Evolutionary conservation across 2,797 vertebrate species (phyloP).

Genomic region (Lagocephalus sceleratus): DNA sequence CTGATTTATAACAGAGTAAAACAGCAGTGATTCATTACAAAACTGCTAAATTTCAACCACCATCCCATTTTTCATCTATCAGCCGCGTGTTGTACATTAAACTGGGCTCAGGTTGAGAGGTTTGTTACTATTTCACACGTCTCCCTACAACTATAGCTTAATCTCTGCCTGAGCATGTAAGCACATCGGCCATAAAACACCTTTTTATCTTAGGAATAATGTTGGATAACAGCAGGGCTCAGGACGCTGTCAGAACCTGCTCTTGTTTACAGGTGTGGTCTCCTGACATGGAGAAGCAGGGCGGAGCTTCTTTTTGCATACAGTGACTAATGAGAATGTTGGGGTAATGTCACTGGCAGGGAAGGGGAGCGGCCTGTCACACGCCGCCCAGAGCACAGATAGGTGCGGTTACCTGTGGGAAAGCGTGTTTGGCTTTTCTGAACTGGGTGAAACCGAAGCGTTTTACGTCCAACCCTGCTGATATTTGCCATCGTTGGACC

Average conservation of each 20-base stretch:
- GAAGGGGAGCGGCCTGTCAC: conserved; percentile 35
- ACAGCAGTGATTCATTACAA: conserved; percentile 39
- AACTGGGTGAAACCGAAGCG: too few relatives aligned
- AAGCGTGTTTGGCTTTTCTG: conserved; percentile 15
- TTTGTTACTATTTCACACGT: conserved; percentile 14
- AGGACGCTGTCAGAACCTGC: conserved; percentile 65
- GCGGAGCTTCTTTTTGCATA: conserved; percentile 63
- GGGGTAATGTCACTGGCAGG: conserved; percentile 41
- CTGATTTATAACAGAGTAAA: conserved; percentile 40
- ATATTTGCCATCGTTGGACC: too few relatives aligned
- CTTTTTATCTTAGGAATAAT: conserved; percentile 29
- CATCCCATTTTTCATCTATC: conserved; percentile 1
- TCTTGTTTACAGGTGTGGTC: conserved; percentile 60
- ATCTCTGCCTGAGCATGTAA: conserved; percentile 27
- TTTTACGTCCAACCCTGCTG: too few relatives aligned
- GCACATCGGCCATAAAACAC: conserved; percentile 5
- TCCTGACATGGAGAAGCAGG: conserved; percentile 35
- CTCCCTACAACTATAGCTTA: conserved; percentile 10
- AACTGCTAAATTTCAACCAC: conserved; percentile 28
- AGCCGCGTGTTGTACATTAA: conserved; percentile 6
- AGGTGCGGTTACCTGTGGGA: conserved; percentile 53
- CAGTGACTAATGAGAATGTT: conserved; percentile 55
- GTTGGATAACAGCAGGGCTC: conserved; percentile 33
- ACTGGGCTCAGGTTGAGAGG: conserved; percentile 4
- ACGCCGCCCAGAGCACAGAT: conserved; percentile 12